phyloP scores from a whole-genome alignment of 1,140 invertebrate species.

The Drosophila bocki region DNA sequence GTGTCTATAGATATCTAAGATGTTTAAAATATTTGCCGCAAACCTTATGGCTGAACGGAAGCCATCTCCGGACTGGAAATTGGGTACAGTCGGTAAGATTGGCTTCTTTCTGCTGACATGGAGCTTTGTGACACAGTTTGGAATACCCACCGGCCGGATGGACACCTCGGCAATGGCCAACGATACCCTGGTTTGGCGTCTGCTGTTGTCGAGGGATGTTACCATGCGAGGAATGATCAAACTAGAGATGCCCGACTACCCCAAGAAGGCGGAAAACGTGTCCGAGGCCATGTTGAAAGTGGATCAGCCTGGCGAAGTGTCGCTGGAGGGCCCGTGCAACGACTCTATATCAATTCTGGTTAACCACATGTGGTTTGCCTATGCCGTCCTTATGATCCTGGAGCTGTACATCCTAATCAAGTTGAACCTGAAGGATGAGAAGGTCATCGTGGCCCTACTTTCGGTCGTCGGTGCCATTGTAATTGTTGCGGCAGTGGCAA shows the following conservation, averaged over 20 bases:
- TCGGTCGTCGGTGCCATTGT: too few relatives aligned
- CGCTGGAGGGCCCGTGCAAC: neutral
- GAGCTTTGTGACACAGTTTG: neutral
- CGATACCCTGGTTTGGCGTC: too few relatives aligned
- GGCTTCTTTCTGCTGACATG: neutral
- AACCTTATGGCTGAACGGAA: too few relatives aligned
- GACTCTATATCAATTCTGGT: neutral
- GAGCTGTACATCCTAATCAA: neutral
- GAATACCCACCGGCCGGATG: neutral
- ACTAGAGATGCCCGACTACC: too few relatives aligned
- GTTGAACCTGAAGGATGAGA: too few relatives aligned
- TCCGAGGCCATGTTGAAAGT: too few relatives aligned
- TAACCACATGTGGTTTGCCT: neutral
- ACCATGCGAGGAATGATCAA: too few relatives aligned
- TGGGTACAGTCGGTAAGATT: neutral
- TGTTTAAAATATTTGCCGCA: neutral
- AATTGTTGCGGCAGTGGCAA: too few relatives aligned
- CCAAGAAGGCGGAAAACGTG: too few relatives aligned
- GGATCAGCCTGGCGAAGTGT: too few relatives aligned
- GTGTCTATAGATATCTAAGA: neutral
- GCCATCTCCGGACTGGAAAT: neutral
- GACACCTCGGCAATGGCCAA: neutral
- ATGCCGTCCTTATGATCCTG: neutral
- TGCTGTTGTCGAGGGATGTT: too few relatives aligned
- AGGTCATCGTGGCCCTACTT: too few relatives aligned